Conservation (phyloP, 2,888 invertebrate genomes). For the Diplazon laetatorius region DNA sequence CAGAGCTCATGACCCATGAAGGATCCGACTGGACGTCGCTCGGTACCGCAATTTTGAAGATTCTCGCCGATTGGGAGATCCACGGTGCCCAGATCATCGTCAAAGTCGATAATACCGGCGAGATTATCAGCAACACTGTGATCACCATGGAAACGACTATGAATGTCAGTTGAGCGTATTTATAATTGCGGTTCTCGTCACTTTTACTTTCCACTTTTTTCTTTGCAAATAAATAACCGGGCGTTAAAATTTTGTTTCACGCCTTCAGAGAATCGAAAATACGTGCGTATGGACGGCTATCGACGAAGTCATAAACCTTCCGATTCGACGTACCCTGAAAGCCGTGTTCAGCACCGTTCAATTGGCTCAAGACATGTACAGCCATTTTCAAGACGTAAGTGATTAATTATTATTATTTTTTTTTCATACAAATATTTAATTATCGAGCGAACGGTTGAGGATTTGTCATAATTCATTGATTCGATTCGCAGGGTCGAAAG, state of each 20-base stretch:
- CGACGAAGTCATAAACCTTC: conserved; percentile 84
- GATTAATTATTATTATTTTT: conserved; percentile 15
- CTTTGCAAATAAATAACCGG: no score
- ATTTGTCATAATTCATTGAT: no score
- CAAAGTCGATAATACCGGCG: conserved; percentile 82
- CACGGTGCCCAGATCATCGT: conserved; percentile 85
- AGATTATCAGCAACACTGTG: conserved; percentile 85
- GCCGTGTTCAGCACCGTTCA: conserved; percentile 78
- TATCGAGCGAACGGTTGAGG: not conserved
- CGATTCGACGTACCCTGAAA: conserved; percentile 83
- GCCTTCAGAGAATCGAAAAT: conserved; percentile 78
- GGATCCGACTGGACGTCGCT: conserved; percentile 81
- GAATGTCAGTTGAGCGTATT: conserved; percentile 82
- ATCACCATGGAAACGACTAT: conserved; percentile 86
- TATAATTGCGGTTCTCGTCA: no score
- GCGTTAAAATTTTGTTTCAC: no score
- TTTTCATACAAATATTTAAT: no score
- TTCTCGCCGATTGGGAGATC: conserved; percentile 85
- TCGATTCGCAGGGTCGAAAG: conserved; percentile 69
- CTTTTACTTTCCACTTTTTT: conserved; percentile 49
- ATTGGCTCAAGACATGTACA: conserved; percentile 77
- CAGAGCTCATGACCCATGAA: conserved; percentile 82
- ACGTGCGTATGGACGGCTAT: conserved; percentile 85
- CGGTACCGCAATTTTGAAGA: conserved; percentile 81
- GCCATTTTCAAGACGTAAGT: conserved; percentile 76